Base-by-base conservation (phyloP, 2,888 invertebrate genomes). In the Drosophila quinaria region DNA sequence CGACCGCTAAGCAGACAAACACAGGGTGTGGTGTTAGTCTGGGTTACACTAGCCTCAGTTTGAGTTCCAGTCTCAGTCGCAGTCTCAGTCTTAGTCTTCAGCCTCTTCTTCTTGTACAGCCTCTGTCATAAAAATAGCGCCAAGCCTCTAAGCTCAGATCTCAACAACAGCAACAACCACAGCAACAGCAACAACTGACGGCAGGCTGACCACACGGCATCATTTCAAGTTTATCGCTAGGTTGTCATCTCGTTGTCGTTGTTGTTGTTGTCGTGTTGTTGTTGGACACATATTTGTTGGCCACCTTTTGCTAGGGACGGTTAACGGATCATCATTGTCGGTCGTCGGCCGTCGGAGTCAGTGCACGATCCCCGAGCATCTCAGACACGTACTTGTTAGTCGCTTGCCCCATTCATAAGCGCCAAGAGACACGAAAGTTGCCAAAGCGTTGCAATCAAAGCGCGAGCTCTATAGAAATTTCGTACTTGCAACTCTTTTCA, bases 101-200 rank as follows among this genome's bases (percentile, higher is more conserved):
- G 49, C 41, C 52, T 25, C 25, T 25, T 25, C 25, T 25, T 42
- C 56, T 47, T 49, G 52, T 58, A 74, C 75, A 75, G 73, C 69
- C 69, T 64, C 60, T 39, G 73, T 60, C 89, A 86, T 84, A 80
- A 88, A 84, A 80, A 78, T 84, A 82, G 75, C 49, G 81, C 87
- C 86, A 87, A 79, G 82, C 87, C 90, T 74, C 72, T 59, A 41
- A 52, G 25, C 41, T 41, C 19, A 52, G 39, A 51, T 19, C 47
- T 64, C 33, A 42, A 33, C 41, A 37, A 17, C 52, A 37, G n/a
- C 49, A 17, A 31, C 46, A 31, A 41, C 54, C 29, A 11, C 35
- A 50, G n/a, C 54, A 41, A 11, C 35, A 50, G n/a, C 29, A 29
- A 17, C 47, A 49, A 31, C 49, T 44, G 41, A 13, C 60, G n/a